phyloP scores from a whole-genome alignment of 1,140 invertebrate genomes.

The Drosophila subobscura region DNA sequence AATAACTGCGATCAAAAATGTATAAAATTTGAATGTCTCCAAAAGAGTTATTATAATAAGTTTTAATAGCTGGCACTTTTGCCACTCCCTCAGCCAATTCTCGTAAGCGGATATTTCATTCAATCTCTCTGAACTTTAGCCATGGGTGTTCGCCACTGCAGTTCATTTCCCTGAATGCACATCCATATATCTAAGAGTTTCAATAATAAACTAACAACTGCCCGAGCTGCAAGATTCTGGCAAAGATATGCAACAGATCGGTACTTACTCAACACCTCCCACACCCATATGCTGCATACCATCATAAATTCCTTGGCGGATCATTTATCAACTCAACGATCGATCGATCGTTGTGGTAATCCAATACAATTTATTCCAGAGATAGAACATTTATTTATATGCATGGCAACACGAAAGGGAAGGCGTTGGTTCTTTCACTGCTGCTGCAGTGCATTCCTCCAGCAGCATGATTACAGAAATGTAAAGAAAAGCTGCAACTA shows the following conservation, averaged over 20 bases:
- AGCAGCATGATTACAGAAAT: slow-evolving; percentile 41
- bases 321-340: slow-evolving; percentile 33
- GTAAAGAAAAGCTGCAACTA: slow-evolving; percentile 55
- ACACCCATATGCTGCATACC: neutral
- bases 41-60: no score
- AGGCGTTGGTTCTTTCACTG: slow-evolving; percentile 40
- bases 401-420: slow-evolving; percentile 10
- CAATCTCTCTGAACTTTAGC: no score
- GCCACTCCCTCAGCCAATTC: no score
- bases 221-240: slow-evolving; percentile 18
- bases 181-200: no score
- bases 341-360: slow-evolving; percentile 26
- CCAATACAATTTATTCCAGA: slow-evolving; percentile 34
- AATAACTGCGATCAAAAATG: no score
- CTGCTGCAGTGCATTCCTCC: slow-evolving; percentile 57
- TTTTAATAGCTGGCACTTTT: no score
- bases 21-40: no score
- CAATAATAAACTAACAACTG: slow-evolving; percentile 4
- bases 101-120: no score
- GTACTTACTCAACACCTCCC: slow-evolving; percentile 1
- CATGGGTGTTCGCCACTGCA: no score
- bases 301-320: slow-evolving; percentile 12
- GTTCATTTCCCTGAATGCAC: no score
- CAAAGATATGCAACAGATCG: slow-evolving; percentile 26
- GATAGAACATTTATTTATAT: slow-evolving; percentile 27